These are phyloP conservation scores for Pelagia noctiluca DNA, from an alignment of 30 jellyfish, hydroid and myxozoan genomes.

Conservation along the genomic window DNA sequence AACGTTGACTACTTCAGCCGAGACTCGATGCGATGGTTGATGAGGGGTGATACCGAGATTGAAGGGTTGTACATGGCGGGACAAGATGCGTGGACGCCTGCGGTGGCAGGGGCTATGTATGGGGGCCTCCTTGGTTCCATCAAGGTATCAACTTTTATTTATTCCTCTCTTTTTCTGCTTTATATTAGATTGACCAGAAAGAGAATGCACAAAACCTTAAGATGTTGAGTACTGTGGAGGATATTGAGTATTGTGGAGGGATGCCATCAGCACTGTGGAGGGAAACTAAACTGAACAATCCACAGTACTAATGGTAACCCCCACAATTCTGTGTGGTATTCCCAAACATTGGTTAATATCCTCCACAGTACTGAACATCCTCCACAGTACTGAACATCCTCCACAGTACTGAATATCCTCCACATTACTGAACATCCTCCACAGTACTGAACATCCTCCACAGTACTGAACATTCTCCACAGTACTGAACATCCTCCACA, in stretches of 20 bases:
- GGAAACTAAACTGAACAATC: neutral
- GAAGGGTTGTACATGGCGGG: slow-evolving; percentile 84
- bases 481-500: too few species aligned
- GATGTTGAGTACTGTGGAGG: neutral
- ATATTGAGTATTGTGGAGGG: neutral
- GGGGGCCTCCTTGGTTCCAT: slow-evolving; percentile 90
- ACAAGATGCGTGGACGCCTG: slow-evolving; percentile 98
- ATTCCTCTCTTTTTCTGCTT: too few species aligned
- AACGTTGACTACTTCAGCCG: slow-evolving; percentile 76
- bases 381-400: too few species aligned
- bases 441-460: too few species aligned
- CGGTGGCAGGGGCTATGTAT: slow-evolving; percentile 97
- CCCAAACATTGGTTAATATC: too few species aligned
- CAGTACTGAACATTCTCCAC: too few species aligned
- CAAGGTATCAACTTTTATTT: slow-evolving; percentile 41
- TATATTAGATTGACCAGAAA: too few species aligned
- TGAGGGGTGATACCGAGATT: slow-evolving; percentile 92
- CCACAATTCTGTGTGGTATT: too few species aligned
- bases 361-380: too few species aligned
- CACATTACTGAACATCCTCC: too few species aligned
- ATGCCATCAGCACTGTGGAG: neutral
- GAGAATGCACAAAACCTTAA: too few species aligned
- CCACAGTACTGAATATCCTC: too few species aligned
- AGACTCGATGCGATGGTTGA: slow-evolving; percentile 86
- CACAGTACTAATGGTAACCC: neutral